Conservation (phyloP, 2,888 invertebrate species). For the Lasioglossum vierecki region DNA sequence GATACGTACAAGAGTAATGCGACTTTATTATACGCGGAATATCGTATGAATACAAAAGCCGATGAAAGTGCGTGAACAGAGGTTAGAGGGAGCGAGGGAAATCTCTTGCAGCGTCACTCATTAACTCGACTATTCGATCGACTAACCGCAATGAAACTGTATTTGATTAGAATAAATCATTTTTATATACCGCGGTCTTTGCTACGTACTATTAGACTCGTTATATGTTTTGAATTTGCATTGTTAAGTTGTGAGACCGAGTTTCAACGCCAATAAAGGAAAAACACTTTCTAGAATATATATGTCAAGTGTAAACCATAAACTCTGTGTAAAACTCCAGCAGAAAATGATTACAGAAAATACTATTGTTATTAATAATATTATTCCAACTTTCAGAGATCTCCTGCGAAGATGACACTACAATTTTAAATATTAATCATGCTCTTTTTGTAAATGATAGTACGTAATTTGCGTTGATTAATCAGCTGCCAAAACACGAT, state of each 20-base stretch:
- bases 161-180: slow-evolving; percentile 1
- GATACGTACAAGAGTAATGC: neutral
- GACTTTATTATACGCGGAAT: neutral
- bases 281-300: neutral
- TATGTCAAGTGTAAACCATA: neutral
- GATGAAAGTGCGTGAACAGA: neutral
- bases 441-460: neutral
- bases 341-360: neutral
- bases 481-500: too few species aligned
- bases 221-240: neutral
- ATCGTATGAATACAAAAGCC: slow-evolving; percentile 1
- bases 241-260: neutral
- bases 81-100: neutral
- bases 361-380: neutral
- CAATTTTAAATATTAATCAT: neutral
- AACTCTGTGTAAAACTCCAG: neutral
- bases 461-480: too few species aligned
- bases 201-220: neutral
- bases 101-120: neutral
- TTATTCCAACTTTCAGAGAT: neutral
- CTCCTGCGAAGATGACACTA: neutral
- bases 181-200: neutral
- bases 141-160: neutral
- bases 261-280: neutral
- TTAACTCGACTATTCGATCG: neutral